A percentile compares a stretch with the other conserved stretches of the same genome.
Conservation (phyloP, 2,888 invertebrate species). For the Tenthredo scrophulariae region DNA sequence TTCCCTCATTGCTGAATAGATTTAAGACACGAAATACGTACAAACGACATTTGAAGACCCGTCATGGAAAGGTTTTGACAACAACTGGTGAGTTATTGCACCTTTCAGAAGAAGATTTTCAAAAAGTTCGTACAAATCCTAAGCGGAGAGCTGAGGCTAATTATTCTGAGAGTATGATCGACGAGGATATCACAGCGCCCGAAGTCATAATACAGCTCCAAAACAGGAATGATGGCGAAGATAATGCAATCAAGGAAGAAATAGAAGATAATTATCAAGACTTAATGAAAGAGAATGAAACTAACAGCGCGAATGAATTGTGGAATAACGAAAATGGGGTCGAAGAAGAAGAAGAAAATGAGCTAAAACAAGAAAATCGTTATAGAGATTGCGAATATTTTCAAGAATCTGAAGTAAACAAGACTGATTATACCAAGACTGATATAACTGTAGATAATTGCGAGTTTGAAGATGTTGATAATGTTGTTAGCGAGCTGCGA, state of each 20-base stretch:
- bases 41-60: slow-evolving; percentile 81
- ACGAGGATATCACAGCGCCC: slow-evolving; percentile 62
- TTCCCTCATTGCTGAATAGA: slow-evolving; percentile 64
- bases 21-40: slow-evolving; percentile 83
- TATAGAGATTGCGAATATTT: slow-evolving; percentile 62
- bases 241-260: slow-evolving; percentile 55
- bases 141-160: slow-evolving; percentile 68
- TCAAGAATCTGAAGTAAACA: slow-evolving; percentile 67
- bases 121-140: slow-evolving; percentile 75
- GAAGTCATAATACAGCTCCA: slow-evolving; percentile 64
- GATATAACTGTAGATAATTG: slow-evolving; percentile 61
- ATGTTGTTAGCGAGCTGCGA: not conserved
- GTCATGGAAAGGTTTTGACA: slow-evolving; percentile 81
- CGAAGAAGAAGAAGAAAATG: slow-evolving; percentile 47
- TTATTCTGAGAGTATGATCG: slow-evolving; percentile 57
- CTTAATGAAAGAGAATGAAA: slow-evolving; percentile 62
- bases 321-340: slow-evolving; percentile 56
- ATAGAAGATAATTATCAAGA: slow-evolving; percentile 60
- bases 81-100: slow-evolving; percentile 79
- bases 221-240: slow-evolving; percentile 53
- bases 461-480: slow-evolving; percentile 28
- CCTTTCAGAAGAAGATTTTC: slow-evolving; percentile 78
- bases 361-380: slow-evolving; percentile 55
- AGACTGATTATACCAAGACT: slow-evolving; percentile 74
- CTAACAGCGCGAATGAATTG: slow-evolving; percentile 59